Percentiles rank a stretch among this genome's conserved stretches.
These are phyloP conservation scores for Drosophila demipolita DNA, from an alignment of 2,888 invertebrate genomes.

Conservation along the genomic window DNA sequence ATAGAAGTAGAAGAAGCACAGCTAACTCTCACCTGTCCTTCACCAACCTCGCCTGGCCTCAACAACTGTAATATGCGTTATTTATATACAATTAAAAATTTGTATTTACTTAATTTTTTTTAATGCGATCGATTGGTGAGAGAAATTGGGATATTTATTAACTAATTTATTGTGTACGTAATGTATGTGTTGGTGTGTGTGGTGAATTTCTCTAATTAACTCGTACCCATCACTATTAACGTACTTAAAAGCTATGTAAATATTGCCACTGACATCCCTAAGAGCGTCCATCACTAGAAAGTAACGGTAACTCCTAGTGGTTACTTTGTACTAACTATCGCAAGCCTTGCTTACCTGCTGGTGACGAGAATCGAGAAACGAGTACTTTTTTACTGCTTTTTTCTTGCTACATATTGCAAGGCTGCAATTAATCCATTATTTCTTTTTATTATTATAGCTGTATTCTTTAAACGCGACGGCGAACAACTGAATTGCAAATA, in stretches of 20 bases:
- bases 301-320: neutral
- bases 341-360: conserved; percentile 1
- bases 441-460: conserved; percentile 1
- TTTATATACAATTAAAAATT: conserved; percentile 55
- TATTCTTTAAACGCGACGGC: conserved; percentile 23
- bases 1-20: conserved; percentile 28
- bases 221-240: neutral
- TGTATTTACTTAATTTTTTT: conserved; percentile 13
- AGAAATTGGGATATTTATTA: neutral
- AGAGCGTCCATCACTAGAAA: neutral
- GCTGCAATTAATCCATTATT: neutral
- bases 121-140: conserved; percentile 14
- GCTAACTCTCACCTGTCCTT: conserved; percentile 88
- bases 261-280: neutral
- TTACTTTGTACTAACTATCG: neutral
- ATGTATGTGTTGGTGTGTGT: neutral
- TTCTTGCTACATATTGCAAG: neutral
- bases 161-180: neutral
- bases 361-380: neutral
- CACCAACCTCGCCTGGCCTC: conserved; percentile 91
- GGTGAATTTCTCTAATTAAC: neutral
- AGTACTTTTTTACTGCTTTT: neutral
- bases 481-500: conserved; percentile 34
- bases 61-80: conserved; percentile 86
- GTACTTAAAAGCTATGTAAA: neutral